phyloP scores from a whole-genome alignment of 2,797 vertebrate species.

The Cuniculus paca region DNA sequence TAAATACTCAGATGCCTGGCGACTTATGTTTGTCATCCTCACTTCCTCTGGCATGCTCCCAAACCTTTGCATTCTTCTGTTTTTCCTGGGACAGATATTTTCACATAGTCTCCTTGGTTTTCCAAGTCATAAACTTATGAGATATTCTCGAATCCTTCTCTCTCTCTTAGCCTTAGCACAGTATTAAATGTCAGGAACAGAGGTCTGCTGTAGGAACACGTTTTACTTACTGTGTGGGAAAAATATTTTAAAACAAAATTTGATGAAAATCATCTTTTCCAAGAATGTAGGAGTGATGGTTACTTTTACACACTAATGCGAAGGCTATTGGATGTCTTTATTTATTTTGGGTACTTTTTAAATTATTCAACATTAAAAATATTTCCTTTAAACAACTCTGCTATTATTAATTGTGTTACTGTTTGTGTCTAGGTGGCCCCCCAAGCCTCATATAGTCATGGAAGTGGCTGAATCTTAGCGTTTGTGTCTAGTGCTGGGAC shows the following conservation, averaged over 20 bases:
- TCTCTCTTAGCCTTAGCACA: neutral
- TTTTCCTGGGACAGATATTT: neutral
- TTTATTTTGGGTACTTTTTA: neutral
- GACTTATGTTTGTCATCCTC: neutral
- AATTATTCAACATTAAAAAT: constrained; percentile 9
- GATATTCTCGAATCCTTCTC: neutral
- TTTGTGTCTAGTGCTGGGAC: no score
- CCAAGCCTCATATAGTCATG: no score
- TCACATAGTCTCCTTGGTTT: neutral
- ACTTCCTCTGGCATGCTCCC: neutral
- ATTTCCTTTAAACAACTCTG: neutral
- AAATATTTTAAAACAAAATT: constrained; percentile 11
- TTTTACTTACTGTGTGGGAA: neutral
- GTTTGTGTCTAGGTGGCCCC: no score
- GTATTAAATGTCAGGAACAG: constrained; percentile 5
- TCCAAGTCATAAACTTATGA: neutral
- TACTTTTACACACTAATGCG: neutral
- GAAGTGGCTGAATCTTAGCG: no score
- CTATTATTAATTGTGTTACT: neutral
- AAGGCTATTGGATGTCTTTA: neutral
- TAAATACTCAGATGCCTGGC: constrained; percentile 30
- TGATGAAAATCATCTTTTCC: neutral
- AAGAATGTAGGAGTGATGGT: neutral
- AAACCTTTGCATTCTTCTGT: neutral
- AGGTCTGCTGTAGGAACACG: neutral